A percentile compares a stretch with the other conserved stretches of the same genome.
Evolutionary conservation across 2,888 invertebrate genomes (phyloP).

Genomic region (Panopea generosa): DNA sequence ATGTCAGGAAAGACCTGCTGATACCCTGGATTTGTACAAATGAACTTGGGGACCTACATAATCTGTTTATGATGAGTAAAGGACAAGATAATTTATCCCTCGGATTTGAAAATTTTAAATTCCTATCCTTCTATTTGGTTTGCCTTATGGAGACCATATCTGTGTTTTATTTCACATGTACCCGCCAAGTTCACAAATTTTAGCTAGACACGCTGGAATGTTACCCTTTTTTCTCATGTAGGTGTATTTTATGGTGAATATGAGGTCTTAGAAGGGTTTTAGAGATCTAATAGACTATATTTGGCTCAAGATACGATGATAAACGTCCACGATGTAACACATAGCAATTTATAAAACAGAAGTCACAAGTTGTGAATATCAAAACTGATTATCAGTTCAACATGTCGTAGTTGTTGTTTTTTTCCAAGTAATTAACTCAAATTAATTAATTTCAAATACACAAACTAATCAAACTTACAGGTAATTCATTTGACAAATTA

Average conservation of each 20-base stretch:
- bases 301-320: neutral
- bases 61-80: constrained; percentile 63
- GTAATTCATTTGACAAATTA: no score
- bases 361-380: no score
- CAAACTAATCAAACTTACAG: no score
- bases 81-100: constrained; percentile 62
- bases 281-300: constrained; percentile 5
- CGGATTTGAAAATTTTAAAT: constrained; percentile 60
- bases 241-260: constrained; percentile 27
- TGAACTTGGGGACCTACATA: constrained; percentile 60
- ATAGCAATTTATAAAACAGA: no score
- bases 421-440: no score
- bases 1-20: constrained; percentile 26
- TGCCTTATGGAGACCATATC: constrained; percentile 22
- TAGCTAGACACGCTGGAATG: constrained; percentile 37
- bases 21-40: constrained; percentile 55
- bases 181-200: constrained; percentile 34
- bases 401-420: no score
- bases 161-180: constrained; percentile 57
- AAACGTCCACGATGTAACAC: neutral
- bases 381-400: no score
- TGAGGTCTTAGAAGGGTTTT: no score
- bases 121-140: constrained; percentile 56
- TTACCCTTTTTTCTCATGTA: constrained; percentile 20
- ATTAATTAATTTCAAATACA: no score